Percentiles rank a stretch among this genome's conserved stretches.
Evolutionary conservation across 2,113 vertebrate species (phyloP).

Genomic region (Excalfactoria chinensis): DNA sequence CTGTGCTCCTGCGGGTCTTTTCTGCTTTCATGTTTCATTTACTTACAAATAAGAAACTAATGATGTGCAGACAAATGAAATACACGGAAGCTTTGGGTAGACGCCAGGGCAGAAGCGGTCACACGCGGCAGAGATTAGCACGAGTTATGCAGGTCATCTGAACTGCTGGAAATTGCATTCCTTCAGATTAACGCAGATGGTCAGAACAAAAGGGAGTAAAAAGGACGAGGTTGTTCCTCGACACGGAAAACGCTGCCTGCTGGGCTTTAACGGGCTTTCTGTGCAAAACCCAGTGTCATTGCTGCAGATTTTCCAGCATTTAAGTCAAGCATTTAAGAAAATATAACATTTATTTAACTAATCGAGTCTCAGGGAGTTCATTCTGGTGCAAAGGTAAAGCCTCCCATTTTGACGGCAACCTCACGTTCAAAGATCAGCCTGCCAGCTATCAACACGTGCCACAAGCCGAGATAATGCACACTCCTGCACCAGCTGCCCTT

Average conservation of each 20-base stretch:
- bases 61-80: background rate
- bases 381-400: background rate
- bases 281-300: background rate
- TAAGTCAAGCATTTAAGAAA: background rate
- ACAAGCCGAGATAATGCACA: background rate
- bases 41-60: conserved; percentile 1
- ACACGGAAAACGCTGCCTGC: background rate
- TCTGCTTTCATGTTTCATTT: background rate
- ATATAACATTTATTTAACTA: background rate
- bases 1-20: background rate
- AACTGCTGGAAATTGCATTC: background rate
- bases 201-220: background rate
- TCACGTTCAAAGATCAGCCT: background rate
- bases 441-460: background rate
- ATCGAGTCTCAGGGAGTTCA: background rate
- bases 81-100: background rate
- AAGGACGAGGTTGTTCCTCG: background rate
- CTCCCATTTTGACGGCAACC: background rate
- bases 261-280: background rate
- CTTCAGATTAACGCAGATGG: background rate
- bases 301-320: background rate
- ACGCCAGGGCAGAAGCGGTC: background rate
- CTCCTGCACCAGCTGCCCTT: background rate
- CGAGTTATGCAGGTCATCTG: background rate
- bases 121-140: background rate